Base-by-base conservation (phyloP, 1,140 invertebrate species). In the Bicyclus anynana region DNA sequence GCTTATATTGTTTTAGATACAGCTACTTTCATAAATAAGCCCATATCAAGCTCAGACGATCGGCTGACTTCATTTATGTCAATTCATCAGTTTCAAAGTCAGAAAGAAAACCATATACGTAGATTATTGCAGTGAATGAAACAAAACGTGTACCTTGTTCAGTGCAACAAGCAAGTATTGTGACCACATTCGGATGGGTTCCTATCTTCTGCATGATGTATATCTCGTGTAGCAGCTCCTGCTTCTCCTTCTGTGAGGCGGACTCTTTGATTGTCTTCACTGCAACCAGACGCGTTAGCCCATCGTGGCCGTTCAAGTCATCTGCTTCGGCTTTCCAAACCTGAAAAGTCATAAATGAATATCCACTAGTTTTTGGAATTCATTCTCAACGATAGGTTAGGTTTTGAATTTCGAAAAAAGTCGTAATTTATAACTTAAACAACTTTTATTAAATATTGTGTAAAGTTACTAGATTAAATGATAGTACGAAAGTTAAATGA, bases 131-230 rank as follows among this genome's bases (percentile, higher is more conserved):
- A 35, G 21, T 2, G 2, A 2, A 18, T 37, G 5, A 14, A 26
- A 14, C 2, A 47, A 47, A 13, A 27, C n/a, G 17, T 47, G 20
- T 44, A 47, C 94, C 94, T 90, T 94, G 93, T 74, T 95, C 93
- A 7, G 95, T 95, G 72, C 95, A 96, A 73, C 95, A 96, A 44
- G 94, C 95, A 1, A 96, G 89, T 37, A 96, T 90, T 0, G 94
- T 95, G 12, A 97, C 95, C 60, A 97, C 95, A 83, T 96, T 96
- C 4, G 94, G 94, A 90, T 97, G 95, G 7, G 93, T 93, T 29
- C 95, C 95, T 35, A 97, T 90, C 71, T 95, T 93, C 79, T 96
- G 94, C 95, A 97, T 96, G 51, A 96, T 94, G 67, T 92, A 92
- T 50, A 96, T 91, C 72, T 96, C 94, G 13, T 93, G 91, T 20